These are phyloP conservation scores for Rotaria macrura DNA, from an alignment of 2,888 invertebrate species.

Conservation along the genomic window DNA sequence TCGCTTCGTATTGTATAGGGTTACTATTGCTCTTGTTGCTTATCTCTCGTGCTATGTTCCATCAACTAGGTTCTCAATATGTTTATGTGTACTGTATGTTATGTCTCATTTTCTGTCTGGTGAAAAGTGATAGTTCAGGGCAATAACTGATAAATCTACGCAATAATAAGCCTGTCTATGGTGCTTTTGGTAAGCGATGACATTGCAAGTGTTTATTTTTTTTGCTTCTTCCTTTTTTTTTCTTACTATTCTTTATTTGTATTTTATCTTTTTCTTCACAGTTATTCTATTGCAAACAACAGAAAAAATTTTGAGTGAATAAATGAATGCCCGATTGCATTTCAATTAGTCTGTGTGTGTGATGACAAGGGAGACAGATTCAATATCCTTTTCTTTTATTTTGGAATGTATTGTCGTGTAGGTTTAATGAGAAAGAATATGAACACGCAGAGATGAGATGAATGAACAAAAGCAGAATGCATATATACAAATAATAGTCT, in stretches of 20 bases:
- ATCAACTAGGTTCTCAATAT: neutral
- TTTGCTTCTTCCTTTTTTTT: neutral
- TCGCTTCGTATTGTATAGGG: neutral
- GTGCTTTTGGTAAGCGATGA: neutral
- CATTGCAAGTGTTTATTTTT: neutral
- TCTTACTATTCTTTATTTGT: neutral
- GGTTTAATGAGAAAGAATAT: neutral
- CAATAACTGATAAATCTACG: neutral
- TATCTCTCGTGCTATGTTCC: neutral
- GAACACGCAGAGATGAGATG: constrained; percentile 7
- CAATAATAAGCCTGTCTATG: neutral
- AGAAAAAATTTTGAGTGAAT: neutral
- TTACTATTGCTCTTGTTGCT: neutral
- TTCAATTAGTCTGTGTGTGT: neutral
- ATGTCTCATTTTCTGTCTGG: neutral
- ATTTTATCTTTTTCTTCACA: neutral
- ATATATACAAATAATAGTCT: neutral
- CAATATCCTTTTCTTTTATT: constrained; percentile 2
- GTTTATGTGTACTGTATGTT: neutral
- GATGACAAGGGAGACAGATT: neutral
- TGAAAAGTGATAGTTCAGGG: neutral
- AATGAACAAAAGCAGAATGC: neutral
- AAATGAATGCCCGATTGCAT: neutral
- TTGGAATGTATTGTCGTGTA: neutral
- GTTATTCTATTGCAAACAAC: neutral